Evolutionary conservation across 2,113 vertebrate genomes (phyloP).

Genomic region (Gracilinanus agilis): DNA sequence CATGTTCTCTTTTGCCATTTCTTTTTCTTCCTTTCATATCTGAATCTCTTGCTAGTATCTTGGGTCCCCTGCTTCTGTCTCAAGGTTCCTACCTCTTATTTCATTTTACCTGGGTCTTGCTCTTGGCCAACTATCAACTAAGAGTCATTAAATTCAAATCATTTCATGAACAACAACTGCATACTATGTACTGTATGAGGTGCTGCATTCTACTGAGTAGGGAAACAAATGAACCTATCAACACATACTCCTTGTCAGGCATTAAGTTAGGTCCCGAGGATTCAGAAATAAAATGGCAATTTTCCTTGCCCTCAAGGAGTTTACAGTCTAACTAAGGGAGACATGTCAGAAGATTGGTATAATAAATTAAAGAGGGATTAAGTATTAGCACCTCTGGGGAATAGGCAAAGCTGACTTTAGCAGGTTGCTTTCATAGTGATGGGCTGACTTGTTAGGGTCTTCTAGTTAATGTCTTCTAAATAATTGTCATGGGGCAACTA

Average conservation of each 20-base stretch:
- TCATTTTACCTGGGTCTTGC: neutral
- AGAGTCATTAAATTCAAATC: neutral
- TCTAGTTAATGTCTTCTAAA: too few relatives aligned
- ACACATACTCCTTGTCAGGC: neutral
- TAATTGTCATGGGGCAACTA: too few relatives aligned
- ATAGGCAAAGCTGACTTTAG: neutral
- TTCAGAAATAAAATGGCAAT: neutral
- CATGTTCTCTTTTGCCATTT: neutral
- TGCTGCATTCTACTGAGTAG: neutral
- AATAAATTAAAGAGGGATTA: neutral
- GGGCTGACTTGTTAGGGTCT: too few relatives aligned
- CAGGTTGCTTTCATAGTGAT: neutral
- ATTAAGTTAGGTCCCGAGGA: neutral
- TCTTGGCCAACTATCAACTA: neutral
- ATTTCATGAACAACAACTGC: neutral
- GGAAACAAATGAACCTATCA: neutral
- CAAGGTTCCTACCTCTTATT: neutral
- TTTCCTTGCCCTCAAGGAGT: neutral
- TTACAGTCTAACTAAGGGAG: neutral
- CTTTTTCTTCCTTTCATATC: neutral
- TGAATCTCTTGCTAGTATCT: neutral
- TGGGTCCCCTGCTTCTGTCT: neutral
- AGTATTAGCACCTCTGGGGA: neutral
- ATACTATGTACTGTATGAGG: neutral
- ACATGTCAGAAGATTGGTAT: fast-evolving